These are phyloP conservation scores for Pachycephala philippinensis DNA, from an alignment of 2,113 vertebrate genomes.

Conservation along the genomic window DNA sequence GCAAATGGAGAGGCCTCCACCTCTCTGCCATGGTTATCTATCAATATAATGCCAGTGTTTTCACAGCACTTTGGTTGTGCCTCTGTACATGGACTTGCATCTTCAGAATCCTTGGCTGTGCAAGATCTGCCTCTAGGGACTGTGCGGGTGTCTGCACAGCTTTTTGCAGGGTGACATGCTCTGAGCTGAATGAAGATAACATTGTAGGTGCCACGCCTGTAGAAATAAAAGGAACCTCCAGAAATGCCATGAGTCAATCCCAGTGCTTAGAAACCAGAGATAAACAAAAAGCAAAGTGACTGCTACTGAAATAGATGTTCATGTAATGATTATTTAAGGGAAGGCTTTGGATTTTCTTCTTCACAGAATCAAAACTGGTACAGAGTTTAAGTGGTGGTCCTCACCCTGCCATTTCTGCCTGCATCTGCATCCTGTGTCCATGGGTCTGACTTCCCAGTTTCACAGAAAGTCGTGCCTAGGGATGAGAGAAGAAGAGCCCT, in stretches of 20 bases:
- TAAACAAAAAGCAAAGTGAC: neutral
- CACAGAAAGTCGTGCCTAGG: neutral
- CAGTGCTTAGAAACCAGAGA: neutral
- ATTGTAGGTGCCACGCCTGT: neutral
- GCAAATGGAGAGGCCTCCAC: neutral
- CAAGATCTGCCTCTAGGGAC: neutral
- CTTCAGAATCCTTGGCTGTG: neutral
- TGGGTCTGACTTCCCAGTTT: neutral
- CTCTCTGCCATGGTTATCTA: rapidly evolving
- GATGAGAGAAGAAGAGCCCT: neutral
- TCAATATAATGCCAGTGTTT: neutral
- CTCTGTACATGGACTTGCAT: neutral
- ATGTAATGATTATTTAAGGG: neutral
- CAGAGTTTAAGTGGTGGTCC: neutral
- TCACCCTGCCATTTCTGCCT: neutral
- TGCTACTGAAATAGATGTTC: neutral
- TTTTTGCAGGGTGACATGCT: neutral
- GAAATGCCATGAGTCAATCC: neutral
- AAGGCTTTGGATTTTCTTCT: neutral
- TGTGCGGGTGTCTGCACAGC: neutral
- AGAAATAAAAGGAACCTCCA: neutral
- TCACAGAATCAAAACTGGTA: neutral
- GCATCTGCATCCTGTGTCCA: neutral
- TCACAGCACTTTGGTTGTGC: neutral
- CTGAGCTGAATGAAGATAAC: neutral